Base-by-base conservation (phyloP, 2,797 vertebrate species). In the Rhynchotus rufescens region DNA sequence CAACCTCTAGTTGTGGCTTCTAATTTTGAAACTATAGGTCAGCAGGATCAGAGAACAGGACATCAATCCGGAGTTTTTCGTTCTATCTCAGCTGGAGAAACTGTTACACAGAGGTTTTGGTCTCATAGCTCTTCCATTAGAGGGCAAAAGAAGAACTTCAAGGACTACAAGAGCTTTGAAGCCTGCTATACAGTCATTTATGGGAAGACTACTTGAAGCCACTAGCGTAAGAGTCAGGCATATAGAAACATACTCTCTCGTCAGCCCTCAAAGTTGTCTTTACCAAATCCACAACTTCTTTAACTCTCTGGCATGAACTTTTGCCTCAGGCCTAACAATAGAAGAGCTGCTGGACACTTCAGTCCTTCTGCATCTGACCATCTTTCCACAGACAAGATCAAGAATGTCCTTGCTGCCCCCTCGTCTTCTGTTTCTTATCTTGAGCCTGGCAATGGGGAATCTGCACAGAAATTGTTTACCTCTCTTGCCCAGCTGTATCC, bases 401-500 rank as follows among this genome's bases (percentile, higher is more conserved):
- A 78, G 10, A 8, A 59, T n/a, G 12, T 20, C 22, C 56, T 57
- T 28, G 13, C 34, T 7, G n/a, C 25, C 16, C 9, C 59, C 20
- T 17, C 36, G 66, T 42, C 21, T 76, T 44, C 32, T 23, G 15
- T 66, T 72, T 56, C 21, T 34, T 34, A 15, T n/a, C n/a, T 19
- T 10, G 20, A 85, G 49, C n/a, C 54, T 19, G 10, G 22, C 32
- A 36, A 40, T 23, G 34, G 52, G n/a, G 20, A 23, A 44, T 4
- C 10, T 32, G 56, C 38, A 52, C 49, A 68, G 28, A 86, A 62
- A 56, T 7, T 3, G 0, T 86, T 90, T 84, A 98, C 98, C 98
- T 98, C 95, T 99, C 98, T 77, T 99, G 98, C 73, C 98, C 98
- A 62, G 98, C 98, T 45, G 98, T 99, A 94, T 99, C 98, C 98